Conservation (phyloP, 2,888 invertebrate species). For the Willowsia nigromaculata region DNA sequence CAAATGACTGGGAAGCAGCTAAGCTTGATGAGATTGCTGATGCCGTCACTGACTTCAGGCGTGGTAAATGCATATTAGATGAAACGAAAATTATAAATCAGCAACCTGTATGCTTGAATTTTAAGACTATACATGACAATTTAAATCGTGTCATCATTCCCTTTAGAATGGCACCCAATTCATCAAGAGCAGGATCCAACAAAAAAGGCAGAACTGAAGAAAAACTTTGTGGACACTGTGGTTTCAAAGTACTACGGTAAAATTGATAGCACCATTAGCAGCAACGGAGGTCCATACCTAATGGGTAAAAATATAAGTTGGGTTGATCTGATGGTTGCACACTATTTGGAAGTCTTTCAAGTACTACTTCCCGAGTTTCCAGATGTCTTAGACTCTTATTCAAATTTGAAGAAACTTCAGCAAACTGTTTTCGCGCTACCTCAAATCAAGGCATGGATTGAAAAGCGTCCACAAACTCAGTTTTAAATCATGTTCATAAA, state of each 20-base stretch:
- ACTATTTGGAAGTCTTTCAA: not conserved
- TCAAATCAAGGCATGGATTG: slow-evolving; percentile 83
- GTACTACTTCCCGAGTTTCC: not conserved
- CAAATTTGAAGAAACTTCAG: slow-evolving; percentile 82
- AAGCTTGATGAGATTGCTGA: slow-evolving; percentile 58
- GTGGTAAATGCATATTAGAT: too few relatives aligned
- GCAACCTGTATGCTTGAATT: too few relatives aligned
- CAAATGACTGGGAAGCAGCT: slow-evolving; percentile 63
- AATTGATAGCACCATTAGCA: slow-evolving; percentile 19
- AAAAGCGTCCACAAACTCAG: slow-evolving; percentile 82
- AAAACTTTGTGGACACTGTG: slow-evolving; percentile 36
- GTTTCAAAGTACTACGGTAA: slow-evolving; percentile 40
- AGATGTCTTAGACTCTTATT: slow-evolving; percentile 81
- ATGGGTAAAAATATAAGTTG: slow-evolving; percentile 61
- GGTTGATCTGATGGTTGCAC: slow-evolving; percentile 58
- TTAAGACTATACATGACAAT: too few relatives aligned
- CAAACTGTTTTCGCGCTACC: slow-evolving; percentile 83
- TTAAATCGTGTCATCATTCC: not conserved
- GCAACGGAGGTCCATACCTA: slow-evolving; percentile 35
- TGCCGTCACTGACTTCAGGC: not conserved
- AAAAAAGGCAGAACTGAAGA: slow-evolving; percentile 52
- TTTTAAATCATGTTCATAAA: too few relatives aligned
- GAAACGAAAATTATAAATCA: too few relatives aligned
- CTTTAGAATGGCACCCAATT: slow-evolving; percentile 47
- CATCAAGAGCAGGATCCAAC: slow-evolving; percentile 45